phyloP scores from a whole-genome alignment of 1,140 invertebrate species.

The Cherax destructor region DNA sequence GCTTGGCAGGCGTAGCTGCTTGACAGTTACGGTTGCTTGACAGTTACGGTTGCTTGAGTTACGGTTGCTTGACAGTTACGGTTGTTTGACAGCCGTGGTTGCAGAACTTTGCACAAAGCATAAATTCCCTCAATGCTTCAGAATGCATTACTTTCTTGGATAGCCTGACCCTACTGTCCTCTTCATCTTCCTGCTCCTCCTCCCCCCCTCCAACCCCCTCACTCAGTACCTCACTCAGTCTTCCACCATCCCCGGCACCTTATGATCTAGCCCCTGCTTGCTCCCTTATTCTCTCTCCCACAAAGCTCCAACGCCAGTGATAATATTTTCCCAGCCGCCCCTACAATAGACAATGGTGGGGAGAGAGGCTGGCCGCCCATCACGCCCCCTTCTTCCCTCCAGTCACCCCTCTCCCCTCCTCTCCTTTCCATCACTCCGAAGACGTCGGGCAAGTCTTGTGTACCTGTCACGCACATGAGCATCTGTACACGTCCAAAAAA shows the following conservation, averaged over 20 bases:
- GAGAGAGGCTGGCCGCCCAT: not conserved
- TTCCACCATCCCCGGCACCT: not conserved
- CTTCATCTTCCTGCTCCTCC: not conserved
- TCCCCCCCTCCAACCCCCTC: not conserved
- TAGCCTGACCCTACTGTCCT: no score
- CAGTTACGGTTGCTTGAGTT: no score
- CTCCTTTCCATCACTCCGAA: no score
- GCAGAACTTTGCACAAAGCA: no score
- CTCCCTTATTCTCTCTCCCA: slow-evolving; percentile 16
- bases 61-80: no score
- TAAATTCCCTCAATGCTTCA: no score
- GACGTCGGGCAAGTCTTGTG: not conserved
- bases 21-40: no score
- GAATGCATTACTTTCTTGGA: no score
- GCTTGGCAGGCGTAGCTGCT: no score
- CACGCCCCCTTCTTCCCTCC: not conserved
- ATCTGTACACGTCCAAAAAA: not conserved
- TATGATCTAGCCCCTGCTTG: not conserved
- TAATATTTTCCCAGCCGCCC: slow-evolving; percentile 43
- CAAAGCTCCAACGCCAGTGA: slow-evolving; percentile 31
- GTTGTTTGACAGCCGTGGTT: no score
- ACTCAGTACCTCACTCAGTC: not conserved
- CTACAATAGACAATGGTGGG: slow-evolving; percentile 32
- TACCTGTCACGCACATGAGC: not conserved
- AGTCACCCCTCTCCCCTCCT: no score